Conservation (phyloP, 2,797 vertebrate species). For the Trematomus bernacchii region DNA sequence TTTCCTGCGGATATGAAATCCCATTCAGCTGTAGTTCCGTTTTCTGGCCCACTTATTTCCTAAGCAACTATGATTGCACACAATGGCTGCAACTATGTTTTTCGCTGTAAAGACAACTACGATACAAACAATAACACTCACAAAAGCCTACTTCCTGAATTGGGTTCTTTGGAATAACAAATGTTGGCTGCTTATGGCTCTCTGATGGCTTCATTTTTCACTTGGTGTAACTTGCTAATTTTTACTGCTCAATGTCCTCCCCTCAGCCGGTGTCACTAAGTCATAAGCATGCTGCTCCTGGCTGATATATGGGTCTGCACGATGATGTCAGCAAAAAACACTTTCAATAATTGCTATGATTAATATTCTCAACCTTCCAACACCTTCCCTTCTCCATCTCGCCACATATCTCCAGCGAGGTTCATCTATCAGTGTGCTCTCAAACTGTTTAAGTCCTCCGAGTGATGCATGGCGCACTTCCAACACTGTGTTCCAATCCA, state of each 20-base stretch:
- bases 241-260: constrained; percentile 84
- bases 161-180: constrained; percentile 71
- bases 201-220: constrained; percentile 83
- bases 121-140: constrained; percentile 62
- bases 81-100: constrained; percentile 56
- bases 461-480: constrained; percentile 93
- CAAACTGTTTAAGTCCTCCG: constrained; percentile 92
- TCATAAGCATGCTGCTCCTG: constrained; percentile 80
- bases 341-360: constrained; percentile 98
- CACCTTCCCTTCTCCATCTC: constrained; percentile 89
- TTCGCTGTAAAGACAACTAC: constrained; percentile 45
- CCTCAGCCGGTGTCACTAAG: constrained; percentile 80
- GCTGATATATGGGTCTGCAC: constrained; percentile 92
- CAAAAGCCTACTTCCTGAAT: constrained; percentile 54
- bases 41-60: constrained; percentile 57
- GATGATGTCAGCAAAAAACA: constrained; percentile 94
- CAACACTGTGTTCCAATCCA: constrained; percentile 90
- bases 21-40: constrained; percentile 48
- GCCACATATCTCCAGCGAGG: constrained; percentile 86
- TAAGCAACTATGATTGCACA: constrained; percentile 43
- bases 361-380: constrained; percentile 94
- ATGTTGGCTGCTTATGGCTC: constrained; percentile 74
- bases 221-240: constrained; percentile 81
- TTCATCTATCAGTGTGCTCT: constrained; percentile 93
- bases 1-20: constrained; percentile 61